These are phyloP conservation scores for Druon quercuslanigerum DNA, from an alignment of 1,140 invertebrate genomes.

Conservation along the genomic window DNA sequence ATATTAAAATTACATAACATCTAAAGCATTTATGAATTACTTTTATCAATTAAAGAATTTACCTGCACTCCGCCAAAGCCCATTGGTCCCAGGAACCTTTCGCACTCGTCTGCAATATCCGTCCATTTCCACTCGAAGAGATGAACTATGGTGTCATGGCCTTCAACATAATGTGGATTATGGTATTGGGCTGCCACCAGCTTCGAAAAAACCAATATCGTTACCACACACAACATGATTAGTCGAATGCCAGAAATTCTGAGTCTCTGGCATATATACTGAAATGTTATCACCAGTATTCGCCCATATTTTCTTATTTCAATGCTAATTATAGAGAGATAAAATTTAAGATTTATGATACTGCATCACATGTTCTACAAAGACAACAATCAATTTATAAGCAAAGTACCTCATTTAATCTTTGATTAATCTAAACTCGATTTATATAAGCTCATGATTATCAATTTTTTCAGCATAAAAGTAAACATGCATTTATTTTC, in stretches of 20 bases:
- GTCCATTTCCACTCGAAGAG: slow-evolving; percentile 82
- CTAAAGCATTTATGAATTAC: no score
- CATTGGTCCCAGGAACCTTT: slow-evolving; percentile 79
- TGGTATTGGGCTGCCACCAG: slow-evolving; percentile 8
- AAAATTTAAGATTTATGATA: no score
- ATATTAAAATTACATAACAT: no score
- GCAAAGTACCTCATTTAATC: no score
- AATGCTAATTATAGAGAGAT: no score
- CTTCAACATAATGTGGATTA: slow-evolving; percentile 50
- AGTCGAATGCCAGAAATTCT: background rate
- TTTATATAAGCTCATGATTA: background rate
- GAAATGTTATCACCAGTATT: background rate
- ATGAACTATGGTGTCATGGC: slow-evolving; percentile 73
- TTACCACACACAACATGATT: background rate
- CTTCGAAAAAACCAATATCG: background rate
- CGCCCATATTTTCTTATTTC: background rate
- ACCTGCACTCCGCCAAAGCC: slow-evolving; percentile 87
- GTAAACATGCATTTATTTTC: slow-evolving; percentile 1
- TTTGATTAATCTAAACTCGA: background rate
- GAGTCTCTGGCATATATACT: background rate
- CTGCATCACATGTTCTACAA: no score
- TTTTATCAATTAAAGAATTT: background rate
- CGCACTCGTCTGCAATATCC: slow-evolving; percentile 82
- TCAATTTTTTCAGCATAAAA: background rate
- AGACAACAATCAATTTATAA: no score